Conservation (phyloP, 2,888 invertebrate genomes). For the Nymphalis c-album region DNA sequence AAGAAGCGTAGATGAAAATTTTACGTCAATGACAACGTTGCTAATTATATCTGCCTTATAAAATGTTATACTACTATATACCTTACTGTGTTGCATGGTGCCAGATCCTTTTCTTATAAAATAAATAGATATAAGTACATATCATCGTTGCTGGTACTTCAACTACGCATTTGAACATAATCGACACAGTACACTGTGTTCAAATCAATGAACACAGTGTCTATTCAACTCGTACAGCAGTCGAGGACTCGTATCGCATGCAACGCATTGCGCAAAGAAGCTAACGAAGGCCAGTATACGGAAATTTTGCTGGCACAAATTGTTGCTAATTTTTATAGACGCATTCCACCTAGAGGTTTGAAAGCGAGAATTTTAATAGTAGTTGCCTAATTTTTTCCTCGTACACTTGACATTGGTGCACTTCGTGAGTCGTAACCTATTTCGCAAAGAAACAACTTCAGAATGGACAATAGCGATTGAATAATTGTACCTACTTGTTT, state of each 20-base stretch:
- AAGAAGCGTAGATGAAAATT: slow-evolving; percentile 18
- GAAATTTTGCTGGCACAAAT: slow-evolving; percentile 34
- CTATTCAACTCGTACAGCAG: slow-evolving; percentile 16
- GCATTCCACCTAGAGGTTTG: slow-evolving; percentile 15
- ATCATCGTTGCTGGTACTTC: neutral
- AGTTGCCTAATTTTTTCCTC: slow-evolving; percentile 52
- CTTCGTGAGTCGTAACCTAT: slow-evolving; percentile 46
- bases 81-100: neutral
- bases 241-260: slow-evolving; percentile 22
- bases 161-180: slow-evolving; percentile 15
- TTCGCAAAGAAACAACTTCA: slow-evolving; percentile 54
- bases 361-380: slow-evolving; percentile 13
- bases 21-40: slow-evolving; percentile 6
- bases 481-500: slow-evolving; percentile 27
- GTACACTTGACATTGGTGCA: slow-evolving; percentile 70
- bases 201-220: neutral
- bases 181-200: slow-evolving; percentile 14
- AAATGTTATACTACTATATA: neutral
- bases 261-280: slow-evolving; percentile 34
- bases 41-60: neutral
- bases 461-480: slow-evolving; percentile 45
- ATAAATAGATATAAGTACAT: neutral
- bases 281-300: slow-evolving; percentile 34
- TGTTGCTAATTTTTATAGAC: slow-evolving; percentile 29
- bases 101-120: neutral